Evolutionary conservation across 2,888 invertebrate genomes (phyloP), one percentile per base, ranked within the genome.

Genomic region (Apamea epomidion): DNA sequence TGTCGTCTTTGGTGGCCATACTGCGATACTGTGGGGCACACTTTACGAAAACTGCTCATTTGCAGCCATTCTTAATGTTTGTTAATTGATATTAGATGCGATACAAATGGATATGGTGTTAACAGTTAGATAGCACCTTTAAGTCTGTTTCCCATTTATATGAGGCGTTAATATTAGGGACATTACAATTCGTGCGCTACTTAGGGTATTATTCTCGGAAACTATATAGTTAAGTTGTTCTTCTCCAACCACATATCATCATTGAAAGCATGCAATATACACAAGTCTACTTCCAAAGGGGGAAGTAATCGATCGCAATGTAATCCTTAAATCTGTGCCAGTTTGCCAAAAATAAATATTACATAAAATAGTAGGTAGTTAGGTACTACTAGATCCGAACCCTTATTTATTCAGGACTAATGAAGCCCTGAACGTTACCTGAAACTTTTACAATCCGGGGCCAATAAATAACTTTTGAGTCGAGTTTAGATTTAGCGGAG

Each of bases 391-490:
- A 78, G 42, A 54, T 67, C 37, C 71, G 64, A 65, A 71, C 80
- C 82, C 80, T 83, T 90, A 90, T 92, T 91, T 91, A 89, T 90
- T 91, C 85, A 90, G 89, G 90, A 85, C 86, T 89, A 88, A 93
- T 88, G 90, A 92, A 90, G 85, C 88, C 85, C 87, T 84, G 84
- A 89, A 90, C 88, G 89, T 85, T 90, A 91, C 89, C 91, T 90
- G 88, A 89, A 92, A 93, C 88, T 93, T 92, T 90, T 88, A 87
- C 89, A 91, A 91, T 90, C 88, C 90, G 80, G 81, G 76, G 77
- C 87, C 88, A 92, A 91, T 92, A 94, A 92, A 93, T 92, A 93
- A 93, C 91, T 91, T 92, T 90, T 85, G 83, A 90, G 90, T 87
- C 83, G 90, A 88, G 82, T 74, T 73, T 80, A 78, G 77, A 81